phyloP scores from a whole-genome alignment of 37 sponge, comb jelly and placozoan species.

The Petrosia ficiformis region DNA sequence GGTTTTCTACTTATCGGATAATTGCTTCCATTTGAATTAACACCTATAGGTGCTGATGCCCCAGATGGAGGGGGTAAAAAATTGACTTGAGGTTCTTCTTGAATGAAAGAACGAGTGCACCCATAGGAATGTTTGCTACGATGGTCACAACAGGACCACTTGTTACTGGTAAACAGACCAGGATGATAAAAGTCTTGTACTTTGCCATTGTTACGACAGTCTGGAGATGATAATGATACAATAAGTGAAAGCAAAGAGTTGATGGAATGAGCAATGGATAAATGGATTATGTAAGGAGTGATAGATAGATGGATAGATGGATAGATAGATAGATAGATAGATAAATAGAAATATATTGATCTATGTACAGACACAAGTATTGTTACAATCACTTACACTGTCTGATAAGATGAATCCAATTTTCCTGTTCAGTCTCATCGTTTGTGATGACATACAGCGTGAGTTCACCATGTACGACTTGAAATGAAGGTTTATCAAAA shows the following conservation, averaged over 20 bases:
- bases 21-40: neutral
- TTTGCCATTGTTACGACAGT: conserved; percentile 37
- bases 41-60: neutral
- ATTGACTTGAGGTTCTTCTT: neutral
- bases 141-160: conserved; percentile 83
- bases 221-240: conserved; percentile 20
- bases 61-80: too few species aligned
- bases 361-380: neutral
- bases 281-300: too few species aligned
- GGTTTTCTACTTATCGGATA: neutral
- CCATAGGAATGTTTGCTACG: conserved; percentile 66
- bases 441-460: conserved; percentile 71
- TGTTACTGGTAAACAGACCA: conserved; percentile 53
- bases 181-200: conserved; percentile 68
- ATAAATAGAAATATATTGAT: too few species aligned
- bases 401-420: conserved; percentile 64
- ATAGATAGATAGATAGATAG: too few species aligned
- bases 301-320: too few species aligned
- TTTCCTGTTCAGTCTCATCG: conserved; percentile 45
- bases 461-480: conserved; percentile 75
- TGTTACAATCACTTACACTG: conserved; percentile 42
- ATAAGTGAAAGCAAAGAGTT: conserved; percentile 8
- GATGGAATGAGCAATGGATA: neutral
- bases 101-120: conserved; percentile 36
- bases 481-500: conserved; percentile 82